Evolutionary conservation across 2,113 vertebrate species (phyloP).

Genomic region (Cervus canadensis): DNA sequence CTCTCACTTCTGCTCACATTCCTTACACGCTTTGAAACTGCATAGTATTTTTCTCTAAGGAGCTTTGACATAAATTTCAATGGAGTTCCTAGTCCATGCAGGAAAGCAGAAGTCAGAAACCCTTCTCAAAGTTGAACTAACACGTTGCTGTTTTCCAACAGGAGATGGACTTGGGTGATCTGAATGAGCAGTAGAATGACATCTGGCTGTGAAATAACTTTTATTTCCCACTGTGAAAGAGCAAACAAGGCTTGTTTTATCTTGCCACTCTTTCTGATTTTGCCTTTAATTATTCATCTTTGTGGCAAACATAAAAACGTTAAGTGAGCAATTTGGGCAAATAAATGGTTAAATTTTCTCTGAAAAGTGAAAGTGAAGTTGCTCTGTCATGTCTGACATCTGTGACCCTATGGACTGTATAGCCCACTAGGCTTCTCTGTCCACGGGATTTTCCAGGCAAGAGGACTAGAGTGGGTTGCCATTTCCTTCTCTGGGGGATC

Average conservation of each 20-base stretch:
- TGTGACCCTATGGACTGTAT: background rate
- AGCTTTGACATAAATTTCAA: background rate
- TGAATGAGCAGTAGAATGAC: background rate
- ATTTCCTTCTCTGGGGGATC: background rate
- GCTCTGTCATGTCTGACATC: background rate
- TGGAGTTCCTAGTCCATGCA: background rate
- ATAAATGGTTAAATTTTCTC: background rate
- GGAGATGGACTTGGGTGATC: background rate
- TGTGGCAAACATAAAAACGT: background rate
- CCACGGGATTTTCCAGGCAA: background rate
- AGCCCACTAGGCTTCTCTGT: background rate
- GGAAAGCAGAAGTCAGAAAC: background rate
- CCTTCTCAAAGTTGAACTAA: background rate
- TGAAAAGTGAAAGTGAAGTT: background rate
- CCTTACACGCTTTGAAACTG: background rate
- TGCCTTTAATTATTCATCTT: background rate
- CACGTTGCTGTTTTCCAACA: background rate
- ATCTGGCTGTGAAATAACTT: no score
- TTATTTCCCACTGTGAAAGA: background rate
- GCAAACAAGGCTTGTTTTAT: accelerated
- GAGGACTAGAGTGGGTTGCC: background rate
- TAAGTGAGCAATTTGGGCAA: background rate
- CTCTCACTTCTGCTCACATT: accelerated
- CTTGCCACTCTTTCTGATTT: background rate
- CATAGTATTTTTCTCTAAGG: background rate